These are phyloP conservation scores for Callopanchax toddi DNA, from an alignment of 2,113 vertebrate genomes.

Conservation along the genomic window DNA sequence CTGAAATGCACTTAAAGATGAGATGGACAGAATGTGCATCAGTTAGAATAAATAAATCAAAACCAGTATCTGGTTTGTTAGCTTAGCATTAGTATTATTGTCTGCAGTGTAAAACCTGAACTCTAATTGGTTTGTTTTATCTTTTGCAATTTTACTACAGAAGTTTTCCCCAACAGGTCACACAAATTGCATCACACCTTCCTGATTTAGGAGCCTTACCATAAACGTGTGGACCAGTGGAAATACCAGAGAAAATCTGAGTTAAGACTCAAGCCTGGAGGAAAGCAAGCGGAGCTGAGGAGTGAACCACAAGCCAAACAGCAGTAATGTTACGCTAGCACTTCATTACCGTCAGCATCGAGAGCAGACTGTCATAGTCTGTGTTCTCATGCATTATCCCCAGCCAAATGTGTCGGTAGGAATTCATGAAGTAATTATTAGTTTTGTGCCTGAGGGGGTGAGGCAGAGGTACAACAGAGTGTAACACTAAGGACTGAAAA, in stretches of 20 bases:
- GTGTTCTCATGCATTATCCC: conserved; percentile 95
- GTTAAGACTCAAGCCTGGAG: conserved; percentile 72
- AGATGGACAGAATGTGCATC: neutral
- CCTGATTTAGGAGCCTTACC: neutral
- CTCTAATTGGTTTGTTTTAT: too few species aligned
- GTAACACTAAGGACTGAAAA: conserved; percentile 56
- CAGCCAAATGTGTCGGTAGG: conserved; percentile 96
- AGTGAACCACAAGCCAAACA: conserved; percentile 28
- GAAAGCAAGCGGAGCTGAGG: conserved; percentile 53
- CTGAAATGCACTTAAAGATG: neutral
- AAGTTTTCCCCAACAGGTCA: too few species aligned
- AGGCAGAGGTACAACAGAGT: conserved; percentile 87
- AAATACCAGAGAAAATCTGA: conserved; percentile 73
- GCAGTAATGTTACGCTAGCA: conserved; percentile 76
- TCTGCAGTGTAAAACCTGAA: too few species aligned
- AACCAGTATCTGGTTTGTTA: too few species aligned
- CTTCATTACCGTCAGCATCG: conserved; percentile 97
- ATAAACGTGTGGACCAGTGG: conserved; percentile 80
- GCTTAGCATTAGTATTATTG: too few species aligned
- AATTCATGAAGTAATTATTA: conserved; percentile 98
- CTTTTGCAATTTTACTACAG: too few species aligned
- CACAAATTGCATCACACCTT: too few species aligned
- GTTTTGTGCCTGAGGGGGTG: conserved; percentile 94
- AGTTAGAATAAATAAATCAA: neutral
- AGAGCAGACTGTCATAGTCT: conserved; percentile 96